Evolutionary conservation across 1,140 invertebrate genomes (phyloP).

Genomic region (Bombus soroeensis): DNA sequence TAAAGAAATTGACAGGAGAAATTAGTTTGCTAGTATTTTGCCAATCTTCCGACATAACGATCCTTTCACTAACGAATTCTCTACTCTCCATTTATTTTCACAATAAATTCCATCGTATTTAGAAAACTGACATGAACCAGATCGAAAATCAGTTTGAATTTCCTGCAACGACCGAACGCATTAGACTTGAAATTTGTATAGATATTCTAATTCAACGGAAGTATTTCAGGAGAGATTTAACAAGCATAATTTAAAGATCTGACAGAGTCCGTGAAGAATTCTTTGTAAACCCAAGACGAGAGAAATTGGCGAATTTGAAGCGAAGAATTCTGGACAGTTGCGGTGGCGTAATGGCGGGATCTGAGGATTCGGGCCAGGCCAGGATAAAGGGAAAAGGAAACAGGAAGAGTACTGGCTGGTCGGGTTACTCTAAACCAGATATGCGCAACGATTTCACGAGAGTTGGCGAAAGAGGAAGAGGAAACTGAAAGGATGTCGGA

Average conservation of each 20-base stretch:
- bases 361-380: neutral
- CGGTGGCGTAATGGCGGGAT: slow-evolving; percentile 16
- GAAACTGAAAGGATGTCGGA: slow-evolving; percentile 44
- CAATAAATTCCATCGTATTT: too few relatives aligned
- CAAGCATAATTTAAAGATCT: neutral
- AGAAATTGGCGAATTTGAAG: neutral
- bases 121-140: too few relatives aligned
- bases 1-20: neutral
- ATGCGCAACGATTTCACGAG: slow-evolving; percentile 41
- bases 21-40: neutral
- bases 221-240: neutral
- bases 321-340: neutral
- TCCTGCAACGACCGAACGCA: too few relatives aligned
- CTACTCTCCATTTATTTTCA: neutral
- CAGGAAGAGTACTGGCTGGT: slow-evolving; percentile 41
- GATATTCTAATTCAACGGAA: too few relatives aligned
- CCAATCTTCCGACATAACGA: neutral
- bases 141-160: too few relatives aligned
- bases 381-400: slow-evolving; percentile 41
- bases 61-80: neutral
- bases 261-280: neutral
- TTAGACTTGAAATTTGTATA: too few relatives aligned
- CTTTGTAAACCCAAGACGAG: neutral
- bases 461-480: slow-evolving; percentile 32
- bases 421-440: slow-evolving; percentile 49